Evolutionary conservation across 2,797 vertebrate genomes (phyloP).

Genomic region (Spinus pinus): DNA sequence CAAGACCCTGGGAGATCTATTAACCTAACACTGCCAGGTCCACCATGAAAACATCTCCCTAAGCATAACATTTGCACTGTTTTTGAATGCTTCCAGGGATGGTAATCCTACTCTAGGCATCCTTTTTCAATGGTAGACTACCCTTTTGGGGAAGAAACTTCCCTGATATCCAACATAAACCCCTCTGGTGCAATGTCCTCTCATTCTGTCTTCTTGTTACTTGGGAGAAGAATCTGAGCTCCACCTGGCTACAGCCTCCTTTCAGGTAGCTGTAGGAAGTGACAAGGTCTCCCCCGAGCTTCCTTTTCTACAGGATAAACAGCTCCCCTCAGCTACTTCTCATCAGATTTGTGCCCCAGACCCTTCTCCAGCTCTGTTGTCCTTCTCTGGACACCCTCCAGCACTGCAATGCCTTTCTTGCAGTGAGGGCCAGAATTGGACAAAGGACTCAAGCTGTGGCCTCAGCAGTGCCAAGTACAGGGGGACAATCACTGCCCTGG

Average conservation of each 20-base stretch:
- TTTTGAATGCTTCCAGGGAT: neutral
- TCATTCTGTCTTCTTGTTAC: neutral
- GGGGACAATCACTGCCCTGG: neutral
- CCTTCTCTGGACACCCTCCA: neutral
- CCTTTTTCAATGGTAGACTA: neutral
- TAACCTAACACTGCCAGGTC: neutral
- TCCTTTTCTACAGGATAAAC: neutral
- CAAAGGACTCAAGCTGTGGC: fast-evolving
- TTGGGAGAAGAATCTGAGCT: neutral
- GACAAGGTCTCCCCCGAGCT: neutral
- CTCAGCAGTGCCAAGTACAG: neutral
- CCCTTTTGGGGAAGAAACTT: neutral
- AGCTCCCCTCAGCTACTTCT: neutral
- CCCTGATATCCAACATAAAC: neutral
- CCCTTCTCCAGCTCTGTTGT: neutral
- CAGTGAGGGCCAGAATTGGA: neutral
- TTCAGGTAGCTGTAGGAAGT: neutral
- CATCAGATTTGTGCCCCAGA: neutral
- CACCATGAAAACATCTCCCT: neutral
- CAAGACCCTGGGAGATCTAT: neutral
- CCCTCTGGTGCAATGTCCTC: too few species aligned
- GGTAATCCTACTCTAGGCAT: neutral
- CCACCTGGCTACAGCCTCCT: neutral
- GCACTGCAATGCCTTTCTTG: neutral
- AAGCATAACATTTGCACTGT: neutral